These are phyloP conservation scores for Pemphigus obesinymphae DNA, from an alignment of 1,140 invertebrate species.

Conservation along the genomic window DNA sequence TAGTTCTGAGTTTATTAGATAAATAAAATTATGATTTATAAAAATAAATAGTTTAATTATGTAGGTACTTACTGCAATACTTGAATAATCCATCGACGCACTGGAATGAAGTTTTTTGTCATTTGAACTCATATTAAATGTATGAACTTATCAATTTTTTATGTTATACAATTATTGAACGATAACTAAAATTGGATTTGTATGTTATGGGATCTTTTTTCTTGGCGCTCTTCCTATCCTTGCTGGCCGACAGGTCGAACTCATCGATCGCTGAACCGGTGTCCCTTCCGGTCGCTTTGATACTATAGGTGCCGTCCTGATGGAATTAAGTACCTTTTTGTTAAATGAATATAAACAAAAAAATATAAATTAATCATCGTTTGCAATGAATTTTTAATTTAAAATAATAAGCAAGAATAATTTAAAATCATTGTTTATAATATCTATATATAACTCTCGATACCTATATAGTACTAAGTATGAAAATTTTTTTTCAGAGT, in stretches of 20 bases:
- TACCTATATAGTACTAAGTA: no score
- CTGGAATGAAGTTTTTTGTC: background rate
- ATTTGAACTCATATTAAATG: background rate
- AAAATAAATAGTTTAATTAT: background rate
- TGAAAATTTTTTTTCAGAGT: no score
- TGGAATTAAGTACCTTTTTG: background rate
- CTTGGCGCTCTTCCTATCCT: conserved; percentile 32
- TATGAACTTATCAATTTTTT: background rate
- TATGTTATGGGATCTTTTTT: conserved; percentile 17
- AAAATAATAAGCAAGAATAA: background rate
- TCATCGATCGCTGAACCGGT: conserved; percentile 28
- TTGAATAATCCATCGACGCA: background rate
- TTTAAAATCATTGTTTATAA: background rate
- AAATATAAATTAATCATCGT: background rate
- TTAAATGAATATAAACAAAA: background rate
- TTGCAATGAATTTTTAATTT: background rate
- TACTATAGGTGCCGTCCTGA: conserved; percentile 7
- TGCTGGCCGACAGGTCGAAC: background rate
- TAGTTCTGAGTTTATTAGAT: background rate
- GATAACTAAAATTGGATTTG: background rate
- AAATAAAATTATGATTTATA: background rate
- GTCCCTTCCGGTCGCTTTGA: conserved; percentile 15
- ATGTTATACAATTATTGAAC: background rate
- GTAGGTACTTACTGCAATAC: background rate
- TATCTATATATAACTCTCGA: no score